phyloP scores from a whole-genome alignment of 2,888 invertebrate genomes.

The Lamellibrachia satsuma region DNA sequence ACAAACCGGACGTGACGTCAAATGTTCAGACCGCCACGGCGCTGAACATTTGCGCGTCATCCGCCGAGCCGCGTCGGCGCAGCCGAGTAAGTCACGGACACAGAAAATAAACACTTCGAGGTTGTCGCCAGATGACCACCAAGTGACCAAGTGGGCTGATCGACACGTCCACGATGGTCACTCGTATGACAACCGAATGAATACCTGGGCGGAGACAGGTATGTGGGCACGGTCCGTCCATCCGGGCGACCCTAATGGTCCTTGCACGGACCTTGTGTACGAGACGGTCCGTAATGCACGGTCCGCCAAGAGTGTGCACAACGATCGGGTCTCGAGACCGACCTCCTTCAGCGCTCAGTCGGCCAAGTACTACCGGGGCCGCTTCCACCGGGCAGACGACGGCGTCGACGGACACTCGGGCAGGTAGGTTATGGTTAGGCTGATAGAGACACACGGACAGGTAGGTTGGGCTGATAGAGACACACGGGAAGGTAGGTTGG shows the following conservation, averaged over 20 bases:
- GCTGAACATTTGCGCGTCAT: not conserved
- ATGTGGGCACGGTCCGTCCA: slow-evolving; percentile 3
- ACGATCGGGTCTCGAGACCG: not conserved
- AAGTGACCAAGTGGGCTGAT: not conserved
- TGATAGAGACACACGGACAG: not conserved
- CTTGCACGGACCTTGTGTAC: not conserved
- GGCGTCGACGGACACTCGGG: not conserved
- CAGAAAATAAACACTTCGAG: slow-evolving; percentile 23
- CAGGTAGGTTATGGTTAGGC: not conserved
- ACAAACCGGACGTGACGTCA: not conserved
- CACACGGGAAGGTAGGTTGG: not conserved
- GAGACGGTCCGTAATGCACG: slow-evolving; percentile 1
- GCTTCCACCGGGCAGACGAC: slow-evolving; percentile 26
- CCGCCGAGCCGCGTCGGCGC: not conserved
- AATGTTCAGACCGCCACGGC: not conserved
- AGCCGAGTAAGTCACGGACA: not conserved
- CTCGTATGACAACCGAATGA: not conserved
- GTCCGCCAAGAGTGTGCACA: not conserved
- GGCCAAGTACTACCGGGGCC: slow-evolving; percentile 31
- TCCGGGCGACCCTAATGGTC: not conserved
- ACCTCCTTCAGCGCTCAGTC: slow-evolving; percentile 28
- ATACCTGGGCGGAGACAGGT: slow-evolving; percentile 28
- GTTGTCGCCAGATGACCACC: slow-evolving; percentile 24
- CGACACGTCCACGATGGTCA: too few relatives aligned
- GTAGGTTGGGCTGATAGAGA: not conserved